These are phyloP conservation scores for Phymanthus crucifer DNA, from an alignment of 92 coral and sea anemone genomes.

Conservation along the genomic window DNA sequence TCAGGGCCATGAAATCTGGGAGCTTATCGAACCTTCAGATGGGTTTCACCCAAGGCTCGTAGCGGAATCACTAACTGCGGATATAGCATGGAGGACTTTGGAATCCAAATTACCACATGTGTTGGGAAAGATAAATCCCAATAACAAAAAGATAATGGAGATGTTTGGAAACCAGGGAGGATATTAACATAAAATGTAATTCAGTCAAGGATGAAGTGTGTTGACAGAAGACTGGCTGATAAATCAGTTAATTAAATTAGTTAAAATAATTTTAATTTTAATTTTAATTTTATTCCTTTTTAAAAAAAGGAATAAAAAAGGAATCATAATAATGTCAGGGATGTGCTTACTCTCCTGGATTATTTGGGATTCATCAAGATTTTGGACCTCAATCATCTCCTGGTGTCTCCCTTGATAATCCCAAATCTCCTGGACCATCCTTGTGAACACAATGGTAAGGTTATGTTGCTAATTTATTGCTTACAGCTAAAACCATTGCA, in stretches of 20 bases:
- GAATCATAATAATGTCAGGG: neutral
- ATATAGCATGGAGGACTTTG: conserved; percentile 58
- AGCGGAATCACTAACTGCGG: conserved; percentile 73
- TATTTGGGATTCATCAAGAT: too few species aligned
- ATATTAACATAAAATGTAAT: conserved; percentile 14
- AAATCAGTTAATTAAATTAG: neutral
- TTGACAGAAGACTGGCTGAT: neutral
- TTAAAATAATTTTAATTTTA: neutral
- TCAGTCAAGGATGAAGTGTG: neutral
- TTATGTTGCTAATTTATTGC: too few species aligned
- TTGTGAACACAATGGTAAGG: too few species aligned
- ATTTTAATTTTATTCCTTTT: neutral
- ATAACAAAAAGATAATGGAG: conserved; percentile 63
- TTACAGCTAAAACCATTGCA: too few species aligned
- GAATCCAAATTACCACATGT: conserved; percentile 80
- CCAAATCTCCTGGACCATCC: too few species aligned
- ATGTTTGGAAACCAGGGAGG: conserved; percentile 94
- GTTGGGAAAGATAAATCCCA: conserved; percentile 81
- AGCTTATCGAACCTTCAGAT: conserved; percentile 90
- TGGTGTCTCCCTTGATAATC: too few species aligned
- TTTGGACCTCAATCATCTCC: too few species aligned
- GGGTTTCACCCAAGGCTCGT: conserved; percentile 91
- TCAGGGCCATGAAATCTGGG: conserved; percentile 55
- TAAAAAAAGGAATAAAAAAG: neutral
- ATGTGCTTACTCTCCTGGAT: too few species aligned